These are phyloP conservation scores for Thaumetopoea pityocampa DNA, from an alignment of 1,140 invertebrate species.

Conservation along the genomic window DNA sequence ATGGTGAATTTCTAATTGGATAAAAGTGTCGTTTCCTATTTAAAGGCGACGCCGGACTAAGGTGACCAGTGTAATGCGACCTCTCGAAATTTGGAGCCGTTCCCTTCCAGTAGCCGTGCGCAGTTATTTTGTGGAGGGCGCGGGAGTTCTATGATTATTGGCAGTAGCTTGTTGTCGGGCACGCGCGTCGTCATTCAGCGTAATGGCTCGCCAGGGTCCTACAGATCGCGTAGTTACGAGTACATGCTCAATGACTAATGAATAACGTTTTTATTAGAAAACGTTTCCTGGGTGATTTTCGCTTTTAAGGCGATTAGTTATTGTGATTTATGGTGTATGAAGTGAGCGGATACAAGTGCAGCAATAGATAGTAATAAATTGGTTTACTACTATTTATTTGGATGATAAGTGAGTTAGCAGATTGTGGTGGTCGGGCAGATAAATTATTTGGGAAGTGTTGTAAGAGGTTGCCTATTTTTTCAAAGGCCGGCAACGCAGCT, in stretches of 20 bases:
- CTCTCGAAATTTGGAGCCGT: conserved; percentile 28
- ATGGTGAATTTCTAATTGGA: conserved; percentile 76
- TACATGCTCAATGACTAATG: conserved; percentile 57
- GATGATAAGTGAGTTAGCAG: conserved; percentile 9
- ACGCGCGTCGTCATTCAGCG: conserved; percentile 64
- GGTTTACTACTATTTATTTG: conserved; percentile 11
- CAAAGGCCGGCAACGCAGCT: no score
- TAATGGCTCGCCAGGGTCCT: conserved; percentile 55
- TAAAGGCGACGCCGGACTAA: conserved; percentile 64
- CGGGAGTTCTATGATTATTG: conserved; percentile 26
- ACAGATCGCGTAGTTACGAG: conserved; percentile 32
- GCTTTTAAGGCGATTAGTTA: conserved; percentile 19
- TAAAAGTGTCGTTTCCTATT: conserved; percentile 76
- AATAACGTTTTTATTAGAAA: conserved; percentile 44
- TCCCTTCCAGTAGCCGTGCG: conserved; percentile 20
- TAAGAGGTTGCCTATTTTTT: no score
- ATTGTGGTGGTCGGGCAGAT: conserved; percentile 6
- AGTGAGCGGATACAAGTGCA: conserved; percentile 11
- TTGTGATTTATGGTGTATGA: conserved; percentile 12
- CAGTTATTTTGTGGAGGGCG: conserved; percentile 15
- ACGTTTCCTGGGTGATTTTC: conserved; percentile 38
- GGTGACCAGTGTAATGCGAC: conserved; percentile 52
- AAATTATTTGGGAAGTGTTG: conserved; percentile 2
- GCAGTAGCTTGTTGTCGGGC: conserved; percentile 38
- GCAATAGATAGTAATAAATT: conserved; percentile 14